Percentiles rank a stretch among this genome's conserved stretches.
Conservation (phyloP, 2,797 vertebrate species). For the Enteromius thamalakanensis region DNA sequence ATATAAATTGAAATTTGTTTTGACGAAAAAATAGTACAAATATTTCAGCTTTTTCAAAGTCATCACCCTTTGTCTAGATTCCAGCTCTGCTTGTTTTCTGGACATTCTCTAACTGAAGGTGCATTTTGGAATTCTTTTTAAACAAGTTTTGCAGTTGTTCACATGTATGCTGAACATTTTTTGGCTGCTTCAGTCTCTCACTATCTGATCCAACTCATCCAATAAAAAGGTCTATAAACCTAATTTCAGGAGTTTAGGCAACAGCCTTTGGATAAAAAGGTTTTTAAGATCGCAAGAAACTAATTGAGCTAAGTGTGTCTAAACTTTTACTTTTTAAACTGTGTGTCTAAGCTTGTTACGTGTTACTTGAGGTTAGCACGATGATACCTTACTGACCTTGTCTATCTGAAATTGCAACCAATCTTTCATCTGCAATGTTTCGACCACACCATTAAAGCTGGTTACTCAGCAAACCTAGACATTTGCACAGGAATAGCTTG, state of each 20-base stretch:
- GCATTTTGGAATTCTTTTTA: not conserved
- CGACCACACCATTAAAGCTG: not conserved
- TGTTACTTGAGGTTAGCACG: not conserved
- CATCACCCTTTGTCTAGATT: not conserved
- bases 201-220: not conserved
- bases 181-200: not conserved
- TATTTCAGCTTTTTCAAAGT: not conserved
- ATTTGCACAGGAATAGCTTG: not conserved
- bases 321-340: not conserved
- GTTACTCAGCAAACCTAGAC: not conserved
- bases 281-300: not conserved
- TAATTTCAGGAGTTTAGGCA: not conserved
- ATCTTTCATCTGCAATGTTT: not conserved
- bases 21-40: not conserved
- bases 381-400: not conserved
- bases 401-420: not conserved
- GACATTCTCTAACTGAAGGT: not conserved
- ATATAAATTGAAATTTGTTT: not conserved
- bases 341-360: not conserved
- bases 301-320: not conserved
- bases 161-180: not conserved
- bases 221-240: not conserved
- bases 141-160: not conserved
- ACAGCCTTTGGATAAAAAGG: not conserved
- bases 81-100: not conserved